Evolutionary conservation across 2,888 invertebrate species (phyloP), one percentile per base, ranked within the genome.

Genomic region (Hermaeophaga mercurialis): DNA sequence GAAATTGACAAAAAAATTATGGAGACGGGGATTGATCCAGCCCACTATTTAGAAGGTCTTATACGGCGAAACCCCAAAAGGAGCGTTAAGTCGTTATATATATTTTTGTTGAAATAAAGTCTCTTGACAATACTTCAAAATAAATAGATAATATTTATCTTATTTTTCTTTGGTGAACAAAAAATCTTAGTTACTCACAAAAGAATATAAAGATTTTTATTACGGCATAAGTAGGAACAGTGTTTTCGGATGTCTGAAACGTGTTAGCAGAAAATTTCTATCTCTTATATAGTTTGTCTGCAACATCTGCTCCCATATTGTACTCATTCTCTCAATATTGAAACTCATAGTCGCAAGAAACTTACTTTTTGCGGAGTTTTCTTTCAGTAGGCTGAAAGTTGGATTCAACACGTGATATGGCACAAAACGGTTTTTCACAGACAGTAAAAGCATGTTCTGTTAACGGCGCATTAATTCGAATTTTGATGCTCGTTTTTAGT

Each of bases 191-290:
- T 31, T n/a, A 6, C 11, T 9, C 31, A 31, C n/a, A 3, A 12
- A 28, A 28, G 7, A 28, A 28, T 15, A 12, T 15, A 44, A 17
- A 31, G 17, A 33, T 15, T 8, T 24, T 47, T 36, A 36, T 47
- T 19, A 39, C 26, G 1, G 18, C 34, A 39, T 38, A 41, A 28
- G 19, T 18, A 18, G 22, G 12, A 50, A 28, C 31, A 11, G 43
- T 52, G 52, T 43, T 43, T 43, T 52, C 52, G 53, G 22, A 57
- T 53, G 48, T 58, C 18, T 44, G 44, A 38, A 52, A 58, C 49
- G 54, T 58, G 54, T 54, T 54, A 54, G 43, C 44, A 26, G 48
- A 54, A 58, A 44, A 48, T 48, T 58, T 58, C 54, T 43, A 58
- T 58, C 53, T 54, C 49, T 52, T 43, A 43, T 52, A 43, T 39